phyloP scores from a whole-genome alignment of 1,140 invertebrate genomes.

The Heliconius melpomene region DNA sequence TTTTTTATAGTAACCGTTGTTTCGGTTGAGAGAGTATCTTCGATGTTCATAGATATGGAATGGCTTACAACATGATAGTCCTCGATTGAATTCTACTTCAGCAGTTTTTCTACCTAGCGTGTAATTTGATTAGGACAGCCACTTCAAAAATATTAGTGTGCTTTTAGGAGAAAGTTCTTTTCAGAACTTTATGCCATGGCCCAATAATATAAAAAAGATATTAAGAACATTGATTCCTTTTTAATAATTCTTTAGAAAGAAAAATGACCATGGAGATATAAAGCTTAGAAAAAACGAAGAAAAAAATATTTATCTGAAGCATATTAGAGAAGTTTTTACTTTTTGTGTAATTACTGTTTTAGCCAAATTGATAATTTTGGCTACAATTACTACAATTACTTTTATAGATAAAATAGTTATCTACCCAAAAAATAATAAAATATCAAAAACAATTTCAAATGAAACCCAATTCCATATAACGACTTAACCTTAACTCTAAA shows the following conservation, averaged over 20 bases:
- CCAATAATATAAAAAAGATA: not conserved
- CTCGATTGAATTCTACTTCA: constrained; percentile 7
- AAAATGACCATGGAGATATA: no score
- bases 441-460: not conserved
- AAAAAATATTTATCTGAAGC: no score
- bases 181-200: not conserved
- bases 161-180: not conserved
- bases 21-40: constrained; percentile 35
- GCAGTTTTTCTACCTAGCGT: constrained; percentile 3
- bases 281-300: no score
- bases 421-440: not conserved
- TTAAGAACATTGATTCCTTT: no score
- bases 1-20: constrained; percentile 37
- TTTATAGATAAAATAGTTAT: no score
- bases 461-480: not conserved
- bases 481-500: not conserved
- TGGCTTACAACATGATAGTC: constrained; percentile 25
- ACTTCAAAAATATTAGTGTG: not conserved
- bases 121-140: not conserved
- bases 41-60: constrained; percentile 33
- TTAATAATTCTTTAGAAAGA: no score
- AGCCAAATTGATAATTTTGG: no score
- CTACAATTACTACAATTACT: no score
- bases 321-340: constrained; percentile 14
- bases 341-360: not conserved